phyloP scores from a whole-genome alignment of 2,888 invertebrate genomes.

The Conistra vaccinii region DNA sequence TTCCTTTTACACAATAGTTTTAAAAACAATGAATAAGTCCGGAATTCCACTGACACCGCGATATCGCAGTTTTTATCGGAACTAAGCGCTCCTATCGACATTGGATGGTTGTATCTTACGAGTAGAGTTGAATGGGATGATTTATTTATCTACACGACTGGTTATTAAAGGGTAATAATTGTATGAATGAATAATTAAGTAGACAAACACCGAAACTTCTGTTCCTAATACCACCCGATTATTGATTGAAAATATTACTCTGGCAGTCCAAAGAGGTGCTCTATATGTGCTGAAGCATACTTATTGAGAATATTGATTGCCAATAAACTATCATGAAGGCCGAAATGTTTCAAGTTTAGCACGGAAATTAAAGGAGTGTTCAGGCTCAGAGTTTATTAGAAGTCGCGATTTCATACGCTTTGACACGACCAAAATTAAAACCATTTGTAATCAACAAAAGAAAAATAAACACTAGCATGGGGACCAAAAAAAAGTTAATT shows the following conservation, averaged over 20 bases:
- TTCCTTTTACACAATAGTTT: conserved; percentile 33
- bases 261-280: conserved; percentile 13
- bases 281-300: conserved; percentile 25
- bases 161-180: conserved; percentile 18
- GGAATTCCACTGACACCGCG: conserved; percentile 49
- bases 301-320: conserved; percentile 60
- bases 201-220: conserved; percentile 20
- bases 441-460: conserved; percentile 35
- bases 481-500: conserved; percentile 8
- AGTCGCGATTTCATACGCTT: conserved; percentile 29
- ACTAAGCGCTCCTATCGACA: conserved; percentile 44
- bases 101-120: conserved; percentile 33
- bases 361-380: conserved; percentile 31
- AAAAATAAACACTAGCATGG: conserved; percentile 40
- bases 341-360: conserved; percentile 59
- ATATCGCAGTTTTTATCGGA: conserved; percentile 53
- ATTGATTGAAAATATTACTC: conserved; percentile 7
- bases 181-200: conserved; percentile 25
- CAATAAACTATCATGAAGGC: conserved; percentile 58
- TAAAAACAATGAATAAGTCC: conserved; percentile 55
- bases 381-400: conserved; percentile 17
- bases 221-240: conserved; percentile 11
- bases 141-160: conserved; percentile 37
- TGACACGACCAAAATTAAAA: conserved; percentile 36
- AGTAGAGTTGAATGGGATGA: conserved; percentile 45